Conservation (phyloP, 2,888 invertebrate species). For the Papilio demoleus region DNA sequence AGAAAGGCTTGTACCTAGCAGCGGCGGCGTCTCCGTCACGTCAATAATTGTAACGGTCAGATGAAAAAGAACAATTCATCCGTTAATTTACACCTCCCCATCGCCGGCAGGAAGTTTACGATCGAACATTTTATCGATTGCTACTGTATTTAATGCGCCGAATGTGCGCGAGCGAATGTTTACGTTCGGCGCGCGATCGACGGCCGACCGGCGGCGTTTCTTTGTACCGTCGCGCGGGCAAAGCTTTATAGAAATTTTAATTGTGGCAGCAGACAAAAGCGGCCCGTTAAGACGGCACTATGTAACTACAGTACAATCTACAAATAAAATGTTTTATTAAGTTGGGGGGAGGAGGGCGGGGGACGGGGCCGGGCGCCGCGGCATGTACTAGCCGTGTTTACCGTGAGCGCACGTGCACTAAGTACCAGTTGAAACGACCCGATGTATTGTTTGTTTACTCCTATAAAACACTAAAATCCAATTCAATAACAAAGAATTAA, state of each 20-base stretch:
- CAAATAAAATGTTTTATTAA: conserved; percentile 79
- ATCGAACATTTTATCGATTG: conserved; percentile 79
- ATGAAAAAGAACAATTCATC: conserved; percentile 77
- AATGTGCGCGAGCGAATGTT: conserved; percentile 61
- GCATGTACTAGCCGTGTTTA: conserved; percentile 65
- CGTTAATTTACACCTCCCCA: conserved; percentile 79
- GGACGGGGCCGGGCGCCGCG: conserved; percentile 62
- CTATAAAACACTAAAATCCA: conserved; percentile 84
- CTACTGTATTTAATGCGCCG: conserved; percentile 64
- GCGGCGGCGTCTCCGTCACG: conserved; percentile 51
- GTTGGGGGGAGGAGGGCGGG: conserved; percentile 63
- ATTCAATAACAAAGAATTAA: conserved; percentile 84
- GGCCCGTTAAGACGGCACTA: conserved; percentile 64
- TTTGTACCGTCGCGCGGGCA: conserved; percentile 71
- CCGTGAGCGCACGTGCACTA: conserved; percentile 75
- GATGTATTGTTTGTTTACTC: conserved; percentile 83
- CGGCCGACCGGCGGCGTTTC: conserved; percentile 76
- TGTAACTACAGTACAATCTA: conserved; percentile 68
- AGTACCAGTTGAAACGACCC: conserved; percentile 75
- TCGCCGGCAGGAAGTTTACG: conserved; percentile 78
- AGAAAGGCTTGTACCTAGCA: conserved; percentile 19
- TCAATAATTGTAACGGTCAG: conserved; percentile 69
- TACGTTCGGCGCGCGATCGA: conserved; percentile 71
- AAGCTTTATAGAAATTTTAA: conserved; percentile 79
- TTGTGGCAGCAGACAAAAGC: conserved; percentile 78